Conservation (phyloP, 2,888 invertebrate species). For the Odontothrips loti region DNA sequence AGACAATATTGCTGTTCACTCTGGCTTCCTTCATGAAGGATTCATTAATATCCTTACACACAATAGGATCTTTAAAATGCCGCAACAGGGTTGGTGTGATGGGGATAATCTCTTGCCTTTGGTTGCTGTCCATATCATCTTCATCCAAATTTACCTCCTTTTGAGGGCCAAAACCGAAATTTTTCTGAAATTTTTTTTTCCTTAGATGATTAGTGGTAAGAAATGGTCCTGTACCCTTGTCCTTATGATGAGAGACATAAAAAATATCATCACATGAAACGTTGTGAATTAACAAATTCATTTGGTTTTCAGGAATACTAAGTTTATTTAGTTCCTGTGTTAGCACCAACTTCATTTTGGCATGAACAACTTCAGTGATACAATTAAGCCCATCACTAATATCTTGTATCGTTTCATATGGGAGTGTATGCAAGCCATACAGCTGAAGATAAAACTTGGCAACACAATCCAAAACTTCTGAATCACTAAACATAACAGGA, state of each 20-base stretch:
- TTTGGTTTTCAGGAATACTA: not conserved
- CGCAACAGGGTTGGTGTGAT: not conserved
- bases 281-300: not conserved
- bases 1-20: not conserved
- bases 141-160: not conserved
- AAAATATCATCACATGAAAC: not conserved
- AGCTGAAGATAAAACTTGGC: not conserved
- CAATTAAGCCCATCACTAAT: not conserved
- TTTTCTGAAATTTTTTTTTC: not conserved
- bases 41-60: not conserved
- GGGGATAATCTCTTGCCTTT: not conserved
- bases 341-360: not conserved
- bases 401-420: not conserved
- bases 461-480: not conserved
- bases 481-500: not conserved
- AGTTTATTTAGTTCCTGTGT: not conserved
- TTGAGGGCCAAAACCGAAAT: not conserved
- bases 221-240: not conserved
- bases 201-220: not conserved
- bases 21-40: not conserved
- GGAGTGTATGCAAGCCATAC: not conserved
- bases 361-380: not conserved
- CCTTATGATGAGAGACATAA: not conserved
- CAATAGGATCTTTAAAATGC: not conserved
- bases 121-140: not conserved